Percentiles rank a stretch among this genome's conserved stretches.
Conservation (phyloP, 2,888 invertebrate genomes). For the Drosophila pegasa region DNA sequence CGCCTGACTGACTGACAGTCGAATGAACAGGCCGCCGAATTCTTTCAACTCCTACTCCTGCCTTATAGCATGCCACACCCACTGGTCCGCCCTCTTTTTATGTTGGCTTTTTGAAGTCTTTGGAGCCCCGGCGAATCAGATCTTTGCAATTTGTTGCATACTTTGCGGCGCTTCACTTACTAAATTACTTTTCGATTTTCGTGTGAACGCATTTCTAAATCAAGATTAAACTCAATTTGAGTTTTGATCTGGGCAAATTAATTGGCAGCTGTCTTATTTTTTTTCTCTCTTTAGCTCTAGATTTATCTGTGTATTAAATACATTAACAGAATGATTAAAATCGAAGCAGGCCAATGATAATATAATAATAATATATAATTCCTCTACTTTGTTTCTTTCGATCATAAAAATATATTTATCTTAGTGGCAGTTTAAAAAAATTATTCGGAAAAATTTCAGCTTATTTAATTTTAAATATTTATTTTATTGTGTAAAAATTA, state of each 20-base stretch:
- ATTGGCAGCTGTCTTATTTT: neutral
- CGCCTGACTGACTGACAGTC: slow-evolving; percentile 66
- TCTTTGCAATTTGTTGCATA: slow-evolving; percentile 70
- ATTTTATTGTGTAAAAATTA: no score
- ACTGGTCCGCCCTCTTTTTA: neutral
- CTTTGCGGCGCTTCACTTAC: slow-evolving; percentile 62
- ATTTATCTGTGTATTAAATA: neutral
- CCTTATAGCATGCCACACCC: neutral
- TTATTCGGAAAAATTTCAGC: no score
- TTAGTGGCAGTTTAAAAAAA: no score
- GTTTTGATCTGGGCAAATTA: slow-evolving; percentile 32
- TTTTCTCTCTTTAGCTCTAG: neutral
- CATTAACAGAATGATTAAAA: slow-evolving; percentile 4
- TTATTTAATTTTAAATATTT: no score
- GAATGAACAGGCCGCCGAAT: slow-evolving; percentile 1
- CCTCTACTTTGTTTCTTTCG: no score
- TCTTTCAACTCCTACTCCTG: neutral
- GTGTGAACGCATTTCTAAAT: slow-evolving; percentile 15
- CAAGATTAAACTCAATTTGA: slow-evolving; percentile 27
- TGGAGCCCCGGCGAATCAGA: slow-evolving; percentile 26
- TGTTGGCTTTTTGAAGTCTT: slow-evolving; percentile 53
- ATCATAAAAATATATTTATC: no score
- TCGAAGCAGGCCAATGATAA: no score
- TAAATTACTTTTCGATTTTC: slow-evolving; percentile 53
- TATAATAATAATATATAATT: no score